Evolutionary conservation across 1,140 invertebrate species (phyloP), one percentile per base, ranked within the genome.

Genomic region (Spodoptera litura): DNA sequence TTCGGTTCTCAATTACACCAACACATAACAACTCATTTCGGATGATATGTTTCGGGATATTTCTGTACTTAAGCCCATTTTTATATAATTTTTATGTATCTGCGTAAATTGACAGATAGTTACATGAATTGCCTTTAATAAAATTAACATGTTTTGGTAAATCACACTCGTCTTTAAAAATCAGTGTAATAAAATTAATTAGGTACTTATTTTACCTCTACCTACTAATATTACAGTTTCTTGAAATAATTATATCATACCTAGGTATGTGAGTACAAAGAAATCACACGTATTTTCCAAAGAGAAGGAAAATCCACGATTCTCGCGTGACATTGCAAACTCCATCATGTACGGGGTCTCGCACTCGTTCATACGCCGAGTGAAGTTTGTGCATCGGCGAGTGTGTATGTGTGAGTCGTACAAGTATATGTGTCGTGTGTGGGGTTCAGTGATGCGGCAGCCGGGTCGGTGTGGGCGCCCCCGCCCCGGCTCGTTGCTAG

Each of bases 1-100:
- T 89, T 88, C 89, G 87, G 85, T 91, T 90, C 88, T 87, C 92
- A 92, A 92, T 94, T 92, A 93, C 88, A 91, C 85, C 84, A 88
- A 92, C 88, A 89, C 83, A 91, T 86, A 91, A 85, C 79, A 77
- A 87, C 84, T 89, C 85, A 86, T 83, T 88, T 78, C 58, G 55
- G 55, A 72, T 70, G 66, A 56, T 71, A 70, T 78, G 55, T 78
- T 78, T 61, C 35, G 44, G 44, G 58, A 53, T 71, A 61, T 61
- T 59, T 74, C 58, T 79, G 49, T 74, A 72, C 25, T 71, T 52
- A 71, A n/a, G 20, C 58, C 27, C 62, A 68, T 68, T 44, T 44
- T 58, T 20, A 51, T 64, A 13, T 76, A 51, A 25, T 44, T 20
- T 38, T 44, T 44, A 44, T 44, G 59, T 64, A 76, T 64, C 73